A percentile compares a stretch with the other conserved stretches of the same genome.
These are phyloP conservation scores for Rhimphoctona megacephalus DNA, from an alignment of 2,888 invertebrate species.

Conservation along the genomic window DNA sequence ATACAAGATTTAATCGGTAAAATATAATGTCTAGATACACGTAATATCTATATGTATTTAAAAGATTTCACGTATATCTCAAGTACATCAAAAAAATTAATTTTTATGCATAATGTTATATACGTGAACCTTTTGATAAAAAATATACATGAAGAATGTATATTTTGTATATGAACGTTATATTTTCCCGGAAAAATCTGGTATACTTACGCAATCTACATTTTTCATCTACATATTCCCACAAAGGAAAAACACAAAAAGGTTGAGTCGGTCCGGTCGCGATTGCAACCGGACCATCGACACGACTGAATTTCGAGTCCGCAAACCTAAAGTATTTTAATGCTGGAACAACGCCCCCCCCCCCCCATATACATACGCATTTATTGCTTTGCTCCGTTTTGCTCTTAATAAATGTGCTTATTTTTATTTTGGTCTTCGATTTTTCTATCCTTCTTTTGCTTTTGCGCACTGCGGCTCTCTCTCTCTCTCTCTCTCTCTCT, in stretches of 20 bases:
- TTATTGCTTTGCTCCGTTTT: neutral
- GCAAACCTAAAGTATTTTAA: constrained; percentile 58
- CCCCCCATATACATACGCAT: neutral
- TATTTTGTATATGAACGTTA: neutral
- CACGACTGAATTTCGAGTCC: constrained; percentile 44
- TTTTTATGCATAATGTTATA: neutral
- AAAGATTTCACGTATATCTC: neutral
- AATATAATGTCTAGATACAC: neutral
- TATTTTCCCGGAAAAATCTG: neutral
- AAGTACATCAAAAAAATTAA: neutral
- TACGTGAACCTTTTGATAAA: neutral
- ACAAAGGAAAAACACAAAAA: neutral
- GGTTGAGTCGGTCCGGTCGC: constrained; percentile 49
- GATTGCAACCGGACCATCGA: constrained; percentile 69
- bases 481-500: constrained; percentile 1
- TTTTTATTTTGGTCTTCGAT: constrained; percentile 10
- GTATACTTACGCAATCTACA: constrained; percentile 4
- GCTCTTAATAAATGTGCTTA: neutral
- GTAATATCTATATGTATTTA: neutral
- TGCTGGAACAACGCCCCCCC: neutral
- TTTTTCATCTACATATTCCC: neutral
- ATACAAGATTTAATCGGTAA: neutral
- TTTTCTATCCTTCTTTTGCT: neutral
- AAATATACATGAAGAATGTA: neutral
- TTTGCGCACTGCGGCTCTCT: neutral